Evolutionary conservation across 2,797 vertebrate genomes (phyloP).

Genomic region (Tragelaphus oryx): DNA sequence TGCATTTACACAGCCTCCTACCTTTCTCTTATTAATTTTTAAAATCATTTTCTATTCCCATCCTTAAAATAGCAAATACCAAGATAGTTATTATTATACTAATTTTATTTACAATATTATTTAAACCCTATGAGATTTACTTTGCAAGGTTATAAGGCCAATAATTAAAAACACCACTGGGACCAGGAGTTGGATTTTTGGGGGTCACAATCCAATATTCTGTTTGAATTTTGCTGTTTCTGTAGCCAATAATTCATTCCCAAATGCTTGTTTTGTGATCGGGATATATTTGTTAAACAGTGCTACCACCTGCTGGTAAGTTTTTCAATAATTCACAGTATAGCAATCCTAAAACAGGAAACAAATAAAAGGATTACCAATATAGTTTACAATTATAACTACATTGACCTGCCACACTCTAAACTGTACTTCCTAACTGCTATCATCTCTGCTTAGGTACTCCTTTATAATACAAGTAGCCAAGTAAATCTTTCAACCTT

Average conservation of each 20-base stretch:
- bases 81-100: not conserved
- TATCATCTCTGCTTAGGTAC: not conserved
- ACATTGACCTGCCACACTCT: not conserved
- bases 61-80: not conserved
- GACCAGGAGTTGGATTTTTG: not conserved
- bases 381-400: not conserved
- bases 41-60: not conserved
- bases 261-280: not conserved
- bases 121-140: not conserved
- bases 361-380: not conserved
- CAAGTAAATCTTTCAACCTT: not conserved
- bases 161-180: not conserved
- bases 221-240: not conserved
- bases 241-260: not conserved
- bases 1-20: not conserved
- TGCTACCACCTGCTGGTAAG: constrained; percentile 73
- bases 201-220: not conserved
- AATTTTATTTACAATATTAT: not conserved
- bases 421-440: not conserved
- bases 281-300: constrained; percentile 60
- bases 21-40: not conserved
- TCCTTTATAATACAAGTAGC: not conserved
- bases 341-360: not conserved
- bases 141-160: constrained; percentile 15
- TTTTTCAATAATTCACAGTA: constrained; percentile 41